Evolutionary conservation across 2,797 vertebrate species (phyloP), one percentile per base, ranked within the genome.

Genomic region (Ctenochaetus hawaiiensis): DNA sequence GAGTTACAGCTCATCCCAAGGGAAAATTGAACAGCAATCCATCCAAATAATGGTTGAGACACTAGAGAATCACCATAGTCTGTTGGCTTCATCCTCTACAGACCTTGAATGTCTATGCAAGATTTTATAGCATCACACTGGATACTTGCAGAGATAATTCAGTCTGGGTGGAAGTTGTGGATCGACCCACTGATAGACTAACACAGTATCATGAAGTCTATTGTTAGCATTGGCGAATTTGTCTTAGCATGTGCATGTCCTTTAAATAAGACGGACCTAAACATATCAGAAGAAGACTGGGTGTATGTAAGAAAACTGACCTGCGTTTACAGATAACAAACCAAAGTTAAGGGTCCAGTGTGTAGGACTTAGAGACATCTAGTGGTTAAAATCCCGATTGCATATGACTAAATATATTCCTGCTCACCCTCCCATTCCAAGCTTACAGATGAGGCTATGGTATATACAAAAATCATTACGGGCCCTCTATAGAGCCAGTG

Each of bases 231-330:
- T 26, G 56, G 17, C 3, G 2, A 12, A 59, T 34, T 34, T 52
- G 65, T 39, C 23, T 70, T 17, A 71, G 51, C 54, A 62, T 51
- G 53, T 59, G 44, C 37, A 66, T 18, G 2, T 17, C 14, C 26
- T 30, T 30, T 30, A 30, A 30, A 30, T 30, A 30, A 30, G 26
- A 30, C 26, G 26, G 26, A 30, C 26, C 4, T 30, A 30, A 30
- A 30, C 5, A 10, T 39, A 39, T 8, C 39, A 39, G 8, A 39
- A 30, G 30, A 49, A 23, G 9, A 17, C 2, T 34, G 18, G 5
- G 18, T 44, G 23, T 34, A 6, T 5, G 23, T 39, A 12, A 14
- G 67, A 54, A 5, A 26, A 26, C 11, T 26, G 22, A 68, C 43
- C 26, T n/a, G n/a, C 2, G 16, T 34, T 65, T 17, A 37, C 37